These are phyloP conservation scores for Monodelphis domestica DNA, from an alignment of 2,797 vertebrate genomes.

Conservation along the genomic window DNA sequence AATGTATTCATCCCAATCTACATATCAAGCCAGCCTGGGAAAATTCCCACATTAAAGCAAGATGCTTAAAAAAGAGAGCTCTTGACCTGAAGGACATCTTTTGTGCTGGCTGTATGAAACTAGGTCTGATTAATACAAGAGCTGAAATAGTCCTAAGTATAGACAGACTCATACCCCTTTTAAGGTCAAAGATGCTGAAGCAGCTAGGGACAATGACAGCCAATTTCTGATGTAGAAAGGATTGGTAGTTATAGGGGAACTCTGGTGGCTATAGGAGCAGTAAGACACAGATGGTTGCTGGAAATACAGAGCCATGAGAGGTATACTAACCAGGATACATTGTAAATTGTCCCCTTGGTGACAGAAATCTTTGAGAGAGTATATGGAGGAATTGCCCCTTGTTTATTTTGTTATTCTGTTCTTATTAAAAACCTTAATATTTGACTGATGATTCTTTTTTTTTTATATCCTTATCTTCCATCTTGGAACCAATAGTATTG, in stretches of 20 bases:
- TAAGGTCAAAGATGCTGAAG: not conserved
- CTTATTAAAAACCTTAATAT: not conserved
- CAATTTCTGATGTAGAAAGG: not conserved
- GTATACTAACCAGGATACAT: not conserved
- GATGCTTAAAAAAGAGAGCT: not conserved
- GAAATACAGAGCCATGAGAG: not conserved
- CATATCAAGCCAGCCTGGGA: not conserved
- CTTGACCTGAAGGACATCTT: not conserved
- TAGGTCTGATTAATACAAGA: not conserved
- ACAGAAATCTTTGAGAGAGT: not conserved
- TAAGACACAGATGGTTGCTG: not conserved
- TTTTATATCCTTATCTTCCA: too few species aligned
- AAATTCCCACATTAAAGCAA: too few species aligned
- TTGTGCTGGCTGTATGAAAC: not conserved
- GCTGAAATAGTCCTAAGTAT: not conserved
- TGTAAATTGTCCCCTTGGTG: not conserved
- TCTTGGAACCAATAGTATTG: too few species aligned
- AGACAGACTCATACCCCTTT: not conserved
- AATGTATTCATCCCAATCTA: not conserved
- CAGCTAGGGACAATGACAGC: not conserved
- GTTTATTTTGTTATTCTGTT: not conserved
- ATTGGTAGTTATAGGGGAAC: not conserved
- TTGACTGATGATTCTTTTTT: too few species aligned
- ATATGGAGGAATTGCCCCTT: not conserved
- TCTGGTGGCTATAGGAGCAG: not conserved